A percentile compares a stretch with the other conserved stretches of the same genome.
phyloP scores from a whole-genome alignment of 2,888 invertebrate species.

The Metalampra italica region DNA sequence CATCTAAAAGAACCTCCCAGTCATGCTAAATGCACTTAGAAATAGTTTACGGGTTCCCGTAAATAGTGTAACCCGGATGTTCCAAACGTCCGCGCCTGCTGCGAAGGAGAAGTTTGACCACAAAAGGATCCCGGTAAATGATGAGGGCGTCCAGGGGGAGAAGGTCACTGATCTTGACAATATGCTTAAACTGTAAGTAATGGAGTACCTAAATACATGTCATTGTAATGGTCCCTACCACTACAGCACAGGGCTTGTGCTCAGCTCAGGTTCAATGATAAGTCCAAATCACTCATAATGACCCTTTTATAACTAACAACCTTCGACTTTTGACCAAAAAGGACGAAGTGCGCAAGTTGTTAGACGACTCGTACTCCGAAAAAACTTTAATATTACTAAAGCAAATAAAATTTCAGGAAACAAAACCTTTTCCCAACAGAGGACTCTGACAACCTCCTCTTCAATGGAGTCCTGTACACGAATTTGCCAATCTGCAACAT shows the following conservation, averaged over 20 bases:
- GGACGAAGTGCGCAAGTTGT: no score
- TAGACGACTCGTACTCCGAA: no score
- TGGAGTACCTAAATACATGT: neutral
- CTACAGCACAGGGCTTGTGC: no score
- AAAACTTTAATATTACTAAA: slow-evolving; percentile 23
- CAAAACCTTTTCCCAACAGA: slow-evolving; percentile 85
- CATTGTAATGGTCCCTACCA: no score
- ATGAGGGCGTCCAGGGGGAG: slow-evolving; percentile 90
- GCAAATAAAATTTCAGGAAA: slow-evolving; percentile 63
- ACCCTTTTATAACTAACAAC: no score
- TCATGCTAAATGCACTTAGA: slow-evolving; percentile 52
- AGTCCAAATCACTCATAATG: no score
- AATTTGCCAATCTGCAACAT: slow-evolving; percentile 91
- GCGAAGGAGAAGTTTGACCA: slow-evolving; percentile 61
- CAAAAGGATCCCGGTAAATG: slow-evolving; percentile 70
- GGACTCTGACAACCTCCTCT: slow-evolving; percentile 83
- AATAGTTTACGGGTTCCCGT: slow-evolving; percentile 40
- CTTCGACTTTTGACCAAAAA: no score
- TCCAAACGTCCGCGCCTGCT: slow-evolving; percentile 48
- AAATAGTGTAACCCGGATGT: slow-evolving; percentile 35
- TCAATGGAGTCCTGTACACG: slow-evolving; percentile 87
- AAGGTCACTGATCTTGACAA: slow-evolving; percentile 84
- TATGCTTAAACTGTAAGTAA: slow-evolving; percentile 77
- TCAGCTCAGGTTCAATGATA: no score
- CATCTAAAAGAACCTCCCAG: slow-evolving; percentile 13